Conservation (phyloP, 2,888 invertebrate species). For the Alloplasta piceator region DNA sequence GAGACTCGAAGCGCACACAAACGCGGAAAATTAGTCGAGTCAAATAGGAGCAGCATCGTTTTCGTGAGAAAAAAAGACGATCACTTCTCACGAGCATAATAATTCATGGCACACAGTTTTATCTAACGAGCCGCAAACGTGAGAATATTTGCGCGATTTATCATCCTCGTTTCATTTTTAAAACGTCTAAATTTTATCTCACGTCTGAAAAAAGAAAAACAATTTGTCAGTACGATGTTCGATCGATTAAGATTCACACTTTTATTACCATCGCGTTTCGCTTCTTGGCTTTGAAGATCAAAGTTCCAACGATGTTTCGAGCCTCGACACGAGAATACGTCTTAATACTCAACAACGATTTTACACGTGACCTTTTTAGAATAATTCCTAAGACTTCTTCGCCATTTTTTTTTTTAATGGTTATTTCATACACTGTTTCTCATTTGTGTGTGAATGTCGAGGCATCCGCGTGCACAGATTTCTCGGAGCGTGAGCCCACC, state of each 20-base stretch:
- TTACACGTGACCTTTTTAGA: constrained; percentile 68
- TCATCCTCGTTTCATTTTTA: background rate
- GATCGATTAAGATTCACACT: background rate
- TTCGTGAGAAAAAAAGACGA: constrained; percentile 67
- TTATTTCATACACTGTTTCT: constrained; percentile 17
- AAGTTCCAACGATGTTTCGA: constrained; percentile 26
- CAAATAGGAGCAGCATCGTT: constrained; percentile 19
- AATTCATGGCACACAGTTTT: constrained; percentile 65
- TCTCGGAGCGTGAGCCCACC: constrained; percentile 79
- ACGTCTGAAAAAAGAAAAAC: constrained; percentile 3
- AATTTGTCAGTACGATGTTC: background rate
- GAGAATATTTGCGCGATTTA: background rate
- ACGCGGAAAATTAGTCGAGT: constrained; percentile 23
- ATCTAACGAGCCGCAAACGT: constrained; percentile 34
- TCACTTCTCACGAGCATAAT: constrained; percentile 64
- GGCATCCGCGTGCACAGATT: constrained; percentile 66
- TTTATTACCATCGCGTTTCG: too few relatives aligned
- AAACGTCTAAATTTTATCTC: background rate
- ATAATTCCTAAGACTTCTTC: constrained; percentile 61
- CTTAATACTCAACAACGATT: constrained; percentile 10
- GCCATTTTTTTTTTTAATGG: constrained; percentile 65
- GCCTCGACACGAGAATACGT: constrained; percentile 5
- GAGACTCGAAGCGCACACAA: constrained; percentile 1
- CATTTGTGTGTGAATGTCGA: constrained; percentile 52
- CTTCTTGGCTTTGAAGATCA: constrained; percentile 9